These are phyloP conservation scores for Drosophila infuscata DNA, from an alignment of 2,888 invertebrate genomes.

Conservation along the genomic window DNA sequence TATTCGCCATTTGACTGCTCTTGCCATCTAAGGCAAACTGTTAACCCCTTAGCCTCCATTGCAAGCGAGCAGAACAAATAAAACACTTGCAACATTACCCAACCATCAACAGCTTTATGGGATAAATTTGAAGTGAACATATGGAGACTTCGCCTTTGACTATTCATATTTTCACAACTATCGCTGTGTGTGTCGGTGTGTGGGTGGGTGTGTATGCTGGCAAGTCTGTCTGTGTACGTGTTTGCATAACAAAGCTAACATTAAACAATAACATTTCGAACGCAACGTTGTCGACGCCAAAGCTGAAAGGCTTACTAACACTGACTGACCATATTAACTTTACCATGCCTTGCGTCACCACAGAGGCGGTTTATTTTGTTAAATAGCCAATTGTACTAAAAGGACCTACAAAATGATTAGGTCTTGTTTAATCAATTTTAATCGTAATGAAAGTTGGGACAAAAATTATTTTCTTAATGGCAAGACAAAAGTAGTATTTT, in stretches of 20 bases:
- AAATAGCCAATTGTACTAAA: background rate
- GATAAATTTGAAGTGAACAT: constrained; percentile 74
- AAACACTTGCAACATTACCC: constrained; percentile 20
- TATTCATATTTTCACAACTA: constrained; percentile 70
- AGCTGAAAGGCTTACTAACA: constrained; percentile 68
- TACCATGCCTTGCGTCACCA: background rate
- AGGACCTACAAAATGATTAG: background rate
- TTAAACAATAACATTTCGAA: constrained; percentile 77
- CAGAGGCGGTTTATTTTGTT: background rate
- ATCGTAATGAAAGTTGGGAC: background rate
- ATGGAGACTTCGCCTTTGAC: constrained; percentile 76
- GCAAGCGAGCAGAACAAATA: constrained; percentile 6
- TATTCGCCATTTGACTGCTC: constrained; percentile 56
- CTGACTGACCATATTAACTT: background rate
- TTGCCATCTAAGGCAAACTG: constrained; percentile 2
- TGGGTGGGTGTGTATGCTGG: constrained; percentile 19
- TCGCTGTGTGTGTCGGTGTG: constrained; percentile 1
- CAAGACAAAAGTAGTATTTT: background rate
- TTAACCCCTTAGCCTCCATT: background rate
- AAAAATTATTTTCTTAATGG: background rate
- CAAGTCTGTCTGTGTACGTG: constrained; percentile 55
- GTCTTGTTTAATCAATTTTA: background rate
- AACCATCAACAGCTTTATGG: constrained; percentile 60
- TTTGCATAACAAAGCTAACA: constrained; percentile 79
- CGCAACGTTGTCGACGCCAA: constrained; percentile 72